A percentile compares a stretch with the other conserved stretches of the same genome.
phyloP scores from a whole-genome alignment of 2,888 invertebrate genomes.

The Chouioia cunea region DNA sequence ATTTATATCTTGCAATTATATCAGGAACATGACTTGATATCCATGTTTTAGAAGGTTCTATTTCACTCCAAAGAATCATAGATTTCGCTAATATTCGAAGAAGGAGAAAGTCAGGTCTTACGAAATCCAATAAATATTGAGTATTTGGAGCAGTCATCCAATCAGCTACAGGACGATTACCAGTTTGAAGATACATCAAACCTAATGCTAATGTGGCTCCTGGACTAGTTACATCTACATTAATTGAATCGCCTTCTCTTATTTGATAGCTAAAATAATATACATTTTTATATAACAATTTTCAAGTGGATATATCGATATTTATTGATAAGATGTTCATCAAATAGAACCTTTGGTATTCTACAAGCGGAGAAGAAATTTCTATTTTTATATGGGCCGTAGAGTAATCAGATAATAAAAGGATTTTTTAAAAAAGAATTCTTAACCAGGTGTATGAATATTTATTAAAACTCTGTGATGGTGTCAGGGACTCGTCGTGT shows the following conservation, averaged over 20 bases:
- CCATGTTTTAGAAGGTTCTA: conserved; percentile 87
- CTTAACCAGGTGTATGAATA: no score
- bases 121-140: conserved; percentile 89
- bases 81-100: conserved; percentile 84
- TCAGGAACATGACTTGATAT: conserved; percentile 84
- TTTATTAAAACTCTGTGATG: no score
- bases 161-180: conserved; percentile 86
- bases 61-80: conserved; percentile 89
- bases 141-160: conserved; percentile 94
- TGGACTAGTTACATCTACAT: conserved; percentile 95
- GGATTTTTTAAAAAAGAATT: no score
- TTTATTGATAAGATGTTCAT: no score
- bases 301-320: no score
- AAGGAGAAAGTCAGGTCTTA: conserved; percentile 91
- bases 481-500: no score
- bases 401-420: no score
- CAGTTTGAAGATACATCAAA: conserved; percentile 89
- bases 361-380: no score
- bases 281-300: no score
- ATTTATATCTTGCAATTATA: conserved; percentile 81
- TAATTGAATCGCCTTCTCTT: conserved; percentile 89
- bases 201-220: conserved; percentile 96
- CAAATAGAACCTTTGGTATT: no score
- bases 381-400: no score
- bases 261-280: conserved; percentile 77